Evolutionary conservation across 1,140 invertebrate species (phyloP).

Genomic region (Paraescarpia echinospica): DNA sequence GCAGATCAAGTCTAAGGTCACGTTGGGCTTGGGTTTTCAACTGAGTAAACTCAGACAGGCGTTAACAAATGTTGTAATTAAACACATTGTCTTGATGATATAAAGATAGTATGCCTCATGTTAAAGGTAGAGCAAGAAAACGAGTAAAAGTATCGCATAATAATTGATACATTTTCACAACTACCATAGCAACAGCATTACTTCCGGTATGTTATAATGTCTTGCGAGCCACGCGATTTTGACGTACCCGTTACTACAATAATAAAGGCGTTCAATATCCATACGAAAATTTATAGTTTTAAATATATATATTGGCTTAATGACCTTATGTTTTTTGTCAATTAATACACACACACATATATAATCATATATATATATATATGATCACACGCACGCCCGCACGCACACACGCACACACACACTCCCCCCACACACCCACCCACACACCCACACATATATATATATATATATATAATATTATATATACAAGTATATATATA

Average conservation of each 20-base stretch:
- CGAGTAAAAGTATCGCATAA: not conserved
- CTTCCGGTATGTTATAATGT: not conserved
- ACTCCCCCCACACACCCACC: too few relatives aligned
- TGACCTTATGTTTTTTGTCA: too few relatives aligned
- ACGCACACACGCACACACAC: too few relatives aligned
- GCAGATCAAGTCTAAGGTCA: not conserved
- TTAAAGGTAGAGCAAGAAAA: not conserved
- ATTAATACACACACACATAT: too few relatives aligned
- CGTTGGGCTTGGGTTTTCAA: too few relatives aligned
- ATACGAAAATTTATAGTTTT: too few relatives aligned
- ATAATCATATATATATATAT: too few relatives aligned
- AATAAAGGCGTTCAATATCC: not conserved
- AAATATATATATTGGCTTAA: too few relatives aligned
- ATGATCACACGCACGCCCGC: too few relatives aligned
- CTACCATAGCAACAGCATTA: not conserved
- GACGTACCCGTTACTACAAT: not conserved
- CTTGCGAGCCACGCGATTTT: not conserved
- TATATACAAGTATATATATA: too few relatives aligned
- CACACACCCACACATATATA: too few relatives aligned
- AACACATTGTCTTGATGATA: not conserved
- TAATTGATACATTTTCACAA: not conserved
- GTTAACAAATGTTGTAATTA: not conserved
- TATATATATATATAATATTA: too few relatives aligned
- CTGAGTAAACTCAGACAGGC: not conserved
- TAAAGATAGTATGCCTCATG: not conserved